A percentile compares a stretch with the other conserved stretches of the same genome.
These are phyloP conservation scores for Radopholus similis DNA, from an alignment of 1,140 invertebrate genomes.

Conservation along the genomic window DNA sequence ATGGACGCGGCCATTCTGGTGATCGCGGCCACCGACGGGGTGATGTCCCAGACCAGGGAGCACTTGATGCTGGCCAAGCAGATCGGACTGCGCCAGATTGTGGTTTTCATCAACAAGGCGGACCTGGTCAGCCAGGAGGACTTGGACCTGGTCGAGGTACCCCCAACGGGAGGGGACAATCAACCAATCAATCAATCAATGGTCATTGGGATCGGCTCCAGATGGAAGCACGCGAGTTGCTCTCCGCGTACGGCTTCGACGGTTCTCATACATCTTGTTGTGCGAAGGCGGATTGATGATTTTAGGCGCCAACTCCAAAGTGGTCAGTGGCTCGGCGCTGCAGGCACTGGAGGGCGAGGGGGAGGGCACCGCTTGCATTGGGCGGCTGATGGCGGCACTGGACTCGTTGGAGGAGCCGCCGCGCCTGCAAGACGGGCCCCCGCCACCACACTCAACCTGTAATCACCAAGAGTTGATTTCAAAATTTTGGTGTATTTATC, in stretches of 20 bases:
- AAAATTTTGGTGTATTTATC: too few species aligned
- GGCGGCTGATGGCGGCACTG: conserved; percentile 71
- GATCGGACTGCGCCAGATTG: conserved; percentile 65
- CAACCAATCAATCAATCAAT: not conserved
- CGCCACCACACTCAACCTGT: too few species aligned
- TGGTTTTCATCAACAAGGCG: conserved; percentile 81
- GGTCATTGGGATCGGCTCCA: not conserved
- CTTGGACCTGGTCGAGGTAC: conserved; percentile 90
- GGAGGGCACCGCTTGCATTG: conserved; percentile 66
- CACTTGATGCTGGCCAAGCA: conserved; percentile 80
- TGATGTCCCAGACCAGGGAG: conserved; percentile 88
- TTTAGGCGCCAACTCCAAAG: conserved; percentile 69
- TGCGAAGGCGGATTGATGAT: not conserved
- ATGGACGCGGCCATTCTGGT: conserved; percentile 84
- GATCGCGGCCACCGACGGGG: conserved; percentile 85
- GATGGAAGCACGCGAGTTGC: conserved; percentile 78
- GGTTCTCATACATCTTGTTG: conserved; percentile 26
- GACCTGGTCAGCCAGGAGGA: conserved; percentile 85
- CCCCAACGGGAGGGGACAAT: too few species aligned
- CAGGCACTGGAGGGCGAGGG: conserved; percentile 76
- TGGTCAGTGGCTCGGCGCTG: conserved; percentile 82
- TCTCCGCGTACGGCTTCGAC: conserved; percentile 81
- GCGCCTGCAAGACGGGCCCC: conserved; percentile 71
- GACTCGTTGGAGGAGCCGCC: conserved; percentile 74
- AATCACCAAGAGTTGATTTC: too few species aligned